phyloP scores from a whole-genome alignment of 1,140 invertebrate genomes.

The Macrobrachium nipponense region DNA sequence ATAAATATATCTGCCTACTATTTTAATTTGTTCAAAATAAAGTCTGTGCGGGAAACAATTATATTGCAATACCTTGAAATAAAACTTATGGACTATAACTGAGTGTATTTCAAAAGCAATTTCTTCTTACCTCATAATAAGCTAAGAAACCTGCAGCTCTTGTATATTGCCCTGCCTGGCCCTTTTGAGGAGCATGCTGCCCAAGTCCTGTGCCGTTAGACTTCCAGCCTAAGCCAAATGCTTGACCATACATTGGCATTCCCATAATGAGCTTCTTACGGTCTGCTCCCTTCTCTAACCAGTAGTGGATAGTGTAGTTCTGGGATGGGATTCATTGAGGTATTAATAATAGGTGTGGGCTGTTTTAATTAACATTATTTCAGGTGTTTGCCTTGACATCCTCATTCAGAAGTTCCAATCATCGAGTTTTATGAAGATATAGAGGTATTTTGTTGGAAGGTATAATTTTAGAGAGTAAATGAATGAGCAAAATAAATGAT shows the following conservation, averaged over 20 bases:
- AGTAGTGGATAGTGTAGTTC: slow-evolving; percentile 75
- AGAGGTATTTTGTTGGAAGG: too few relatives aligned
- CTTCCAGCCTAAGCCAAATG: slow-evolving; percentile 73
- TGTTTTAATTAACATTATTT: too few relatives aligned
- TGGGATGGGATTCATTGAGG: slow-evolving; percentile 65
- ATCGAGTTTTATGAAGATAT: too few relatives aligned
- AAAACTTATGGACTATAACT: not conserved
- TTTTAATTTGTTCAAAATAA: not conserved
- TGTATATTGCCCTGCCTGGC: slow-evolving; percentile 81
- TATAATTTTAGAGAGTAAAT: too few relatives aligned
- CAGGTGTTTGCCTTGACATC: too few relatives aligned
- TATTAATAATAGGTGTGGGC: too few relatives aligned
- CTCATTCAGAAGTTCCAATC: too few relatives aligned
- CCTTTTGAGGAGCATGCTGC: slow-evolving; percentile 72
- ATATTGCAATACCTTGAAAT: too few relatives aligned
- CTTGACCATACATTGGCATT: slow-evolving; percentile 77
- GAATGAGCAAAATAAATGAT: too few relatives aligned
- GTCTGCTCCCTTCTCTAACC: slow-evolving; percentile 74
- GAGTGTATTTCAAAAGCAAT: not conserved
- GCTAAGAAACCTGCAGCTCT: slow-evolving; percentile 76
- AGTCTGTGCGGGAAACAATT: not conserved
- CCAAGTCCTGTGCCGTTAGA: slow-evolving; percentile 71
- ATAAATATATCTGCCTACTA: not conserved
- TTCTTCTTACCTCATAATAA: slow-evolving; percentile 69
- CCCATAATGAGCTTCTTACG: slow-evolving; percentile 76